Evolutionary conservation across 2,113 vertebrate genomes (phyloP).

Genomic region (Ginglymostoma cirratum): DNA sequence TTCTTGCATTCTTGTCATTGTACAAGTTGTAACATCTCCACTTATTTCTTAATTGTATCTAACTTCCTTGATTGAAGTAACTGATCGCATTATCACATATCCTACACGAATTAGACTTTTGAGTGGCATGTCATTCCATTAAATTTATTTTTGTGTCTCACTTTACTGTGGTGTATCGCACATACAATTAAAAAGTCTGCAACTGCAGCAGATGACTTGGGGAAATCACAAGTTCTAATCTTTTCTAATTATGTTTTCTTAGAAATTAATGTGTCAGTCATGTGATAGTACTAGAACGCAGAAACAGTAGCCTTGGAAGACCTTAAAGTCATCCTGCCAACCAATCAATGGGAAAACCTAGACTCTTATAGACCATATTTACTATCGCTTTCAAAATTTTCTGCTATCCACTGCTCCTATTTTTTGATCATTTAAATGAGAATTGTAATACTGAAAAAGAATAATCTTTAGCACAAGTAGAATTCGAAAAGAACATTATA

Average conservation of each 20-base stretch:
- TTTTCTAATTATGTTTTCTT: background rate
- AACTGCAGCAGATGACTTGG: background rate
- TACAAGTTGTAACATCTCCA: background rate
- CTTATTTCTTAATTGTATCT: background rate
- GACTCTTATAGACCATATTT: background rate
- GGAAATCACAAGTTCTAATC: background rate
- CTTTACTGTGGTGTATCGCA: background rate
- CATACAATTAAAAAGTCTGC: background rate
- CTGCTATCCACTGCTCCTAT: background rate
- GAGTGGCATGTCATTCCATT: background rate
- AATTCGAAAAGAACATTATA: background rate
- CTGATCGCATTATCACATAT: background rate
- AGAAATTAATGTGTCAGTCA: background rate
- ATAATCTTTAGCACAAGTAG: background rate
- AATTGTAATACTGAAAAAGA: background rate
- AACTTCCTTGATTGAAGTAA: background rate
- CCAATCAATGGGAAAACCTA: background rate
- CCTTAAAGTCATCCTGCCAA: background rate
- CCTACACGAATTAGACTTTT: background rate
- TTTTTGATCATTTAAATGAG: background rate
- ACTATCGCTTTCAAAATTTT: background rate
- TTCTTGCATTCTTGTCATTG: background rate
- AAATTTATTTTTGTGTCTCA: background rate
- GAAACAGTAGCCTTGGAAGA: background rate
- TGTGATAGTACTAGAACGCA: background rate